Evolutionary conservation across 2,888 invertebrate genomes (phyloP).

Genomic region (Malthinus flaveolus): DNA sequence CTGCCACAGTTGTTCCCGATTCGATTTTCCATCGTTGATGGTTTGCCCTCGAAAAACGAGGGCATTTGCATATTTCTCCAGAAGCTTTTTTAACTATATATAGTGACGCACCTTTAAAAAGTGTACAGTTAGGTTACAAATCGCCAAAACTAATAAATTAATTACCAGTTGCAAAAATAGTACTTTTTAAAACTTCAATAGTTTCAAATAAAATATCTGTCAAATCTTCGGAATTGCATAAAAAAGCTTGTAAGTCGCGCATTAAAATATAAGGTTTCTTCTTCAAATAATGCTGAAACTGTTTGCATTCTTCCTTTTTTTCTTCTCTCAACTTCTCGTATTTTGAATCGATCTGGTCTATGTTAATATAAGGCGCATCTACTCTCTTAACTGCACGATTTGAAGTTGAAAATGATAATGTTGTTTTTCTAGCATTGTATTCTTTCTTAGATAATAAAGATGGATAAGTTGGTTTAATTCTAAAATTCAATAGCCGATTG

Average conservation of each 20-base stretch:
- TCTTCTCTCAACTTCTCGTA: slow-evolving; percentile 33
- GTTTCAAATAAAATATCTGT: slow-evolving; percentile 61
- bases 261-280: slow-evolving; percentile 50
- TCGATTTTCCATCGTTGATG: slow-evolving; percentile 63
- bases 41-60: slow-evolving; percentile 56
- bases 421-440: slow-evolving; percentile 4
- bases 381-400: slow-evolving; percentile 62
- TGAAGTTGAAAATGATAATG: slow-evolving; percentile 54
- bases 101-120: slow-evolving; percentile 58
- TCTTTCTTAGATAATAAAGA: not conserved
- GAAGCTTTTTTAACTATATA: slow-evolving; percentile 60
- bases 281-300: slow-evolving; percentile 48
- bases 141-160: too few relatives aligned
- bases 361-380: slow-evolving; percentile 60
- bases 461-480: not conserved
- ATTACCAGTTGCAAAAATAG: slow-evolving; percentile 61
- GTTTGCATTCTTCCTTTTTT: slow-evolving; percentile 38
- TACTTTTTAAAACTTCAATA: slow-evolving; percentile 59
- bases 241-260: slow-evolving; percentile 52
- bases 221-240: slow-evolving; percentile 62
- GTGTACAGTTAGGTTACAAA: not conserved
- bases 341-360: slow-evolving; percentile 44
- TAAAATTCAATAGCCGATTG: slow-evolving; percentile 17
- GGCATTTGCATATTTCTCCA: slow-evolving; percentile 61
- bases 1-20: slow-evolving; percentile 60